Base-by-base conservation (phyloP, 2,888 invertebrate species). In the Ametastegia equiseti region DNA sequence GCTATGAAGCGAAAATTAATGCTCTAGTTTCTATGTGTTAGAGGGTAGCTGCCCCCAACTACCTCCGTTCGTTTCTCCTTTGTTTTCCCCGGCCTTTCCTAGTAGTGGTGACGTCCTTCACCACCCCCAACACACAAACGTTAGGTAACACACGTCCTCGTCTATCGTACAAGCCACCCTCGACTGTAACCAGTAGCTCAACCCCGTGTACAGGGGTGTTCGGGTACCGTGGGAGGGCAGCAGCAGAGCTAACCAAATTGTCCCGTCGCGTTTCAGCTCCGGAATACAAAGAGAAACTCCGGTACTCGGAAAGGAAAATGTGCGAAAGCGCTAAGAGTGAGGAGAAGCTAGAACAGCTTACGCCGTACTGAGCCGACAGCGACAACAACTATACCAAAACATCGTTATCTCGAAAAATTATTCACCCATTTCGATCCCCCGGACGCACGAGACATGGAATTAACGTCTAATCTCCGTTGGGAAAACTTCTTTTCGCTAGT, bases 221-320 rank as follows among this genome's bases (percentile, higher is more conserved):
- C 45, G 15, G 71, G 27, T 42, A 15, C 71, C 6, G 47, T 45
- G 47, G 30, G 47, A 19, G 6, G 67, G 77, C 47, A n/a, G n/a
- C 81, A 78, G 82, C 78, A 27, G 75, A 80, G 77, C 83, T 83
- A 83, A 82, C 81, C 67, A 83, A 83, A 84, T 82, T 83, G 82
- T 82, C 57, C 78, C 65, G 69, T n/a, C 78, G 78, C 67, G 82
- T 73, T 65, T 69, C 42, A 45, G 45, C 63, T 33, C 63, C 71
- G 82, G 82, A 83, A 84, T 84, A 83, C 82, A 82, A 83, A 84
- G 81, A 83, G 82, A 75, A 71, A 19, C 69, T 5, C 23, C 15
- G 33, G 15, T 23, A 47, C 42, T 45, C 11, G 63, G 13, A 57
- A 77, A 63, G 71, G 71, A 47, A 71, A 45, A 71, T 45, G 45